Percentiles rank a stretch among this genome's conserved stretches.
Conservation (phyloP, 2,888 invertebrate genomes). For the Cerastis leucographa region DNA sequence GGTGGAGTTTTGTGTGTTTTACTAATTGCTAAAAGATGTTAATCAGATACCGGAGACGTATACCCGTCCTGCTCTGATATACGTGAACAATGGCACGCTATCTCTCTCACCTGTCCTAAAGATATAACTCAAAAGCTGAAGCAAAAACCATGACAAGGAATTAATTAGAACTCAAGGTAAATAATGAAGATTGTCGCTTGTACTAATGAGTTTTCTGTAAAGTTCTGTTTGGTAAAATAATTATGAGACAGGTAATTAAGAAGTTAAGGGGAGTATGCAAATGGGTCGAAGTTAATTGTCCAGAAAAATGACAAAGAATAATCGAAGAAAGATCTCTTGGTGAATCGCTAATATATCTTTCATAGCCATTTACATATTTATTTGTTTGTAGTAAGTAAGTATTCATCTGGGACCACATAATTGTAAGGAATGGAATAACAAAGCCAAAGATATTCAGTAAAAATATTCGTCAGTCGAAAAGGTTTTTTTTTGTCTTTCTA, state of each 20-base stretch:
- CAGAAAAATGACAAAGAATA: conserved; percentile 71
- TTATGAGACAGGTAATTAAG: conserved; percentile 88
- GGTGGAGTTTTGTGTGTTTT: conserved; percentile 92
- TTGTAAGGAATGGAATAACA: neutral
- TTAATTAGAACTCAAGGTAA: conserved; percentile 90
- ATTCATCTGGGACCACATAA: neutral
- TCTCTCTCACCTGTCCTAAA: conserved; percentile 79
- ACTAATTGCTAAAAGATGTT: conserved; percentile 92
- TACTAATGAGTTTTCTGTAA: conserved; percentile 88
- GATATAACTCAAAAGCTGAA: conserved; percentile 88
- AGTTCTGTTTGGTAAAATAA: conserved; percentile 80
- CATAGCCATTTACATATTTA: neutral
- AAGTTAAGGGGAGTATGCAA: conserved; percentile 81
- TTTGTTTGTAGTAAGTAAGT: neutral
- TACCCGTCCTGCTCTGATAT: conserved; percentile 73
- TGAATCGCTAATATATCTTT: conserved; percentile 10
- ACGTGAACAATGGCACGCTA: conserved; percentile 58
- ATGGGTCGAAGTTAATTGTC: conserved; percentile 78
- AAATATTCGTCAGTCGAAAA: neutral
- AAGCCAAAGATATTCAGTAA: neutral
- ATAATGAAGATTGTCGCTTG: conserved; percentile 90
- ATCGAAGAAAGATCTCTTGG: conserved; percentile 35
- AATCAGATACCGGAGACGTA: conserved; percentile 87
- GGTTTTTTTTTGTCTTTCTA: neutral
- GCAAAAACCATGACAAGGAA: conserved; percentile 91